Evolutionary conservation across 2,797 vertebrate species (phyloP).

Genomic region (Hipposideros larvatus): DNA sequence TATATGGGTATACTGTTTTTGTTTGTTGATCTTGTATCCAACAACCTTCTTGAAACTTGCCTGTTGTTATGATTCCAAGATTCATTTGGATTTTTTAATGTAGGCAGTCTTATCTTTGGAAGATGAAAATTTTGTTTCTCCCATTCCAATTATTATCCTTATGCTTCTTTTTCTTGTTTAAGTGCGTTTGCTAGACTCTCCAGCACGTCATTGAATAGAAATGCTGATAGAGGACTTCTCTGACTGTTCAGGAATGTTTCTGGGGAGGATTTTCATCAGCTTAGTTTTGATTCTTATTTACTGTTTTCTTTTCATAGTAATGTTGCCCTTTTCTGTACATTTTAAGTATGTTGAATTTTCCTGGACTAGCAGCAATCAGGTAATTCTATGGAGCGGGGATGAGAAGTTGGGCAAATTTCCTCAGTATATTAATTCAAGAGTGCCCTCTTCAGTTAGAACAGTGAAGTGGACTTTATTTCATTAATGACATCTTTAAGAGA

Average conservation of each 20-base stretch:
- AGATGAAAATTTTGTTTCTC: neutral
- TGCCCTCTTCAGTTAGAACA: constrained; percentile 71
- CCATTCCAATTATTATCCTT: neutral
- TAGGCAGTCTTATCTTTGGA: constrained; percentile 5
- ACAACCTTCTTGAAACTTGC: constrained; percentile 35
- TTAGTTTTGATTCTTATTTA: constrained; percentile 52
- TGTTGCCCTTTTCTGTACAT: neutral
- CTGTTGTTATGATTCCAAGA: constrained; percentile 1
- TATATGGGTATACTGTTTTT: neutral
- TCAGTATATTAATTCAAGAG: constrained; percentile 60
- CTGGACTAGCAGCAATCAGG: neutral
- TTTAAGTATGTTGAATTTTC: constrained; percentile 12
- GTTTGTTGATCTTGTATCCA: constrained; percentile 67
- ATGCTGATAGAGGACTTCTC: neutral
- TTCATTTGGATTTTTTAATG: constrained; percentile 34
- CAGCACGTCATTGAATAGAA: neutral
- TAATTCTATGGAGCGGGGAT: neutral
- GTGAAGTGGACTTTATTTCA: constrained; percentile 45
- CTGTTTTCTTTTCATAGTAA: constrained; percentile 10
- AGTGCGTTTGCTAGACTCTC: constrained; percentile 1
- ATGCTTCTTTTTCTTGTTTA: constrained; percentile 18
- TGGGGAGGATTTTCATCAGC: neutral
- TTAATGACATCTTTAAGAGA: neutral
- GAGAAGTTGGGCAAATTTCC: neutral
- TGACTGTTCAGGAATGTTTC: neutral